These are phyloP conservation scores for Rhea americana DNA, from an alignment of 2,113 vertebrate species.

Conservation along the genomic window DNA sequence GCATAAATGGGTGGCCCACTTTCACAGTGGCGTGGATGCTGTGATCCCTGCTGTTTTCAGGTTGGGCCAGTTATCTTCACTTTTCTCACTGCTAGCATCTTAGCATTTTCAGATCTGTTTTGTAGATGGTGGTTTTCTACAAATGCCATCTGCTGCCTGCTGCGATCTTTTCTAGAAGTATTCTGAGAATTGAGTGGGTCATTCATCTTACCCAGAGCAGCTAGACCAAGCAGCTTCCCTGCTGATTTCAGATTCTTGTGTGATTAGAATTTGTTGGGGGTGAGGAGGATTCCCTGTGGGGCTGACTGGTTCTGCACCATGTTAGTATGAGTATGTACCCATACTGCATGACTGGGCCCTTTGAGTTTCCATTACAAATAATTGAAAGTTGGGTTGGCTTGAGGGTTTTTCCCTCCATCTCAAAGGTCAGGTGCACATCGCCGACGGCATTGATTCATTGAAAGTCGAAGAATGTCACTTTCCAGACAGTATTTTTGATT, in stretches of 20 bases:
- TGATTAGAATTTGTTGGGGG: neutral
- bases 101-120: neutral
- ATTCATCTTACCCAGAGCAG: neutral
- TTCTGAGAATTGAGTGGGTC: neutral
- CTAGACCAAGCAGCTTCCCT: neutral
- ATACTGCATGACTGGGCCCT: rapidly evolving
- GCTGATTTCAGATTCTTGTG: neutral
- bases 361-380: neutral
- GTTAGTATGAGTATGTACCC: neutral
- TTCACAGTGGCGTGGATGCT: neutral
- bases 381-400: neutral
- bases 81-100: neutral
- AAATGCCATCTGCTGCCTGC: neutral
- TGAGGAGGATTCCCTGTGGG: too few species aligned
- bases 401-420: neutral
- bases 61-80: neutral
- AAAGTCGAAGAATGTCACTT: constrained; percentile 13
- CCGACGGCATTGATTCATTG: constrained; percentile 35
- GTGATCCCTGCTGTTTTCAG: neutral
- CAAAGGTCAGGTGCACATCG: neutral
- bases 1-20: neutral
- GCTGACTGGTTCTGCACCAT: neutral
- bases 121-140: neutral
- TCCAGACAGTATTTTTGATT: constrained; percentile 46
- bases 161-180: neutral